phyloP scores from a whole-genome alignment of 1,140 invertebrate species.

The Heliconius melpomene region DNA sequence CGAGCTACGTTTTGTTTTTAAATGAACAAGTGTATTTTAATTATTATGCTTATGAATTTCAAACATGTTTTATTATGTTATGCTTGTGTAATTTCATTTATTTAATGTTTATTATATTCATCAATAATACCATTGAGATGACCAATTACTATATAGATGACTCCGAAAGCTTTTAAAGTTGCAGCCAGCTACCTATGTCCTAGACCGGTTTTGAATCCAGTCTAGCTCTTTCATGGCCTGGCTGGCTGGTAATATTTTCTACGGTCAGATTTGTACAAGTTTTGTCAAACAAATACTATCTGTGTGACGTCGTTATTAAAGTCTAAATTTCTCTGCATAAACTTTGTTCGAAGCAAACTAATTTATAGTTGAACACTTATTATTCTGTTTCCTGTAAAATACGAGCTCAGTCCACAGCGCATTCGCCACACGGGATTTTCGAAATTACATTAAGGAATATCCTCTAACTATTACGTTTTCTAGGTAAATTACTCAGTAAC shows the following conservation, averaged over 20 bases:
- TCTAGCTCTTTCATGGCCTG: constrained; percentile 54
- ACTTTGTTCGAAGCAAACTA: constrained; percentile 28
- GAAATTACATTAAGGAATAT: constrained; percentile 19
- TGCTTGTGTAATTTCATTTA: background rate
- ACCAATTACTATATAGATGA: constrained; percentile 26
- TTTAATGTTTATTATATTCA: background rate
- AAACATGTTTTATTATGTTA: background rate
- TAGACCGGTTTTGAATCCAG: constrained; percentile 54
- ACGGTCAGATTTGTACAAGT: constrained; percentile 42
- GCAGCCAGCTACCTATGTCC: constrained; percentile 45
- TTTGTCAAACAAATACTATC: constrained; percentile 30
- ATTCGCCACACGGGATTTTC: constrained; percentile 24
- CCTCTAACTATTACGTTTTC: constrained; percentile 14
- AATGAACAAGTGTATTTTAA: background rate
- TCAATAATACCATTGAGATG: background rate
- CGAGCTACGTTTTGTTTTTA: background rate
- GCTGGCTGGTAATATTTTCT: constrained; percentile 55
- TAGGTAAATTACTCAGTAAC: constrained; percentile 31
- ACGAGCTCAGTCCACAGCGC: constrained; percentile 35
- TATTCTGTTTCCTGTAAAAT: constrained; percentile 47
- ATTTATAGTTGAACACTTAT: constrained; percentile 39
- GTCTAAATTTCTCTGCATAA: constrained; percentile 22
- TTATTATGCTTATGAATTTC: background rate
- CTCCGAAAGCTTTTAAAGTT: constrained; percentile 39
- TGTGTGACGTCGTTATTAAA: constrained; percentile 1